phyloP scores from a whole-genome alignment of 1,140 invertebrate species.

The Drosophila truncata region DNA sequence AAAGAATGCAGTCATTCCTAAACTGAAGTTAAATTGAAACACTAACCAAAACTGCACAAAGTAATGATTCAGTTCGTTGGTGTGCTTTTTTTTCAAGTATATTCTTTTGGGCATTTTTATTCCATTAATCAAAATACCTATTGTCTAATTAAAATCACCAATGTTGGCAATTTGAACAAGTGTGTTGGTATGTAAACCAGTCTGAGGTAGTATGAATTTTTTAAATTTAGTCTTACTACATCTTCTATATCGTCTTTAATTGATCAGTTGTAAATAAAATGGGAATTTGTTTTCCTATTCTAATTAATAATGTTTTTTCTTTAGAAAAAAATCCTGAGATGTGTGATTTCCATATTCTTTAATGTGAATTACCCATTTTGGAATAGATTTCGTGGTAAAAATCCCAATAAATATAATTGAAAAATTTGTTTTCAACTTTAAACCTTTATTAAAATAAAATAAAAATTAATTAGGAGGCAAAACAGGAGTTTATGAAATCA shows the following conservation, averaged over 20 bases:
- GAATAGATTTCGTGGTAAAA: not conserved
- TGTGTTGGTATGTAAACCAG: slow-evolving; percentile 38
- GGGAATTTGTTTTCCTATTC: not conserved
- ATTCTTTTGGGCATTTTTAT: slow-evolving; percentile 51
- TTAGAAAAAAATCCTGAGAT: not conserved
- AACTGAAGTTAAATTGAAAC: slow-evolving; percentile 40
- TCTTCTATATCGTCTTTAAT: not conserved
- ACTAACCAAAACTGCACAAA: slow-evolving; percentile 24
- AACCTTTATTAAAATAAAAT: not conserved
- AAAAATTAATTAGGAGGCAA: not conserved
- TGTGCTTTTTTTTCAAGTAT: slow-evolving; percentile 1
- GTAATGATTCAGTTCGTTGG: slow-evolving; percentile 36
- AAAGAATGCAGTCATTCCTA: slow-evolving; percentile 68
- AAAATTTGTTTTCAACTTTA: not conserved
- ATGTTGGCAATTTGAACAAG: slow-evolving; percentile 47
- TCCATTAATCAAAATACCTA: slow-evolving; percentile 74
- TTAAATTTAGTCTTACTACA: not conserved
- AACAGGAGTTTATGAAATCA: not conserved
- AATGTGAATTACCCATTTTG: not conserved
- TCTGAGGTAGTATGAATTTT: slow-evolving; percentile 8
- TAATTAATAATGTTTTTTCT: not conserved
- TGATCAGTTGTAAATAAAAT: not conserved
- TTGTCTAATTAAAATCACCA: slow-evolving; percentile 68
- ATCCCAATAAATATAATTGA: not conserved
- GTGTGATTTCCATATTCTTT: not conserved